Evolutionary conservation across 2,797 vertebrate genomes (phyloP).

Genomic region (Rhinophrynus dorsalis): DNA sequence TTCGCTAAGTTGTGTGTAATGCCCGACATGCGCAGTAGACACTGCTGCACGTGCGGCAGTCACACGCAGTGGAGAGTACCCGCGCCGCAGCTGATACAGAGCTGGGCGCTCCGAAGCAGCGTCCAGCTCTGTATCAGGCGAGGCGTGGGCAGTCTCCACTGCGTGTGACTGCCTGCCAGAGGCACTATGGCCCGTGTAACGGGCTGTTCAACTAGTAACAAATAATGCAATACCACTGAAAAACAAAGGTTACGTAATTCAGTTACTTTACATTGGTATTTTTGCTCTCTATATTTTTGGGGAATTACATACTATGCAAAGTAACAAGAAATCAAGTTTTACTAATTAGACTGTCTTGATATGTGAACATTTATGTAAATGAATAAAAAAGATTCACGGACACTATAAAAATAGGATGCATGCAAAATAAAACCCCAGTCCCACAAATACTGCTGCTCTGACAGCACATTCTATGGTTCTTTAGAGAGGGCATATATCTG

Average conservation of each 20-base stretch:
- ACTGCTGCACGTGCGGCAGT: too few relatives aligned
- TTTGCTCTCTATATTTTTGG: neutral
- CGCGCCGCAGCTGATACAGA: too few relatives aligned
- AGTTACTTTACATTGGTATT: neutral
- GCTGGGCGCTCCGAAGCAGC: too few relatives aligned
- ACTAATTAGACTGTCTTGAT: slow-evolving; percentile 20
- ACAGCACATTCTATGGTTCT: neutral
- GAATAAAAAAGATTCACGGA: slow-evolving; percentile 14
- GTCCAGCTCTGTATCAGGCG: too few relatives aligned
- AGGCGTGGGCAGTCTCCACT: too few relatives aligned
- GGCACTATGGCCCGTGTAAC: too few relatives aligned
- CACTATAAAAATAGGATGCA: neutral
- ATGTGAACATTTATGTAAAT: slow-evolving; percentile 10
- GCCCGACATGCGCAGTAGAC: too few relatives aligned
- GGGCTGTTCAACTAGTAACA: too few relatives aligned
- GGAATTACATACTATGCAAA: neutral
- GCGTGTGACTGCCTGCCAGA: too few relatives aligned
- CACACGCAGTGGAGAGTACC: too few relatives aligned
- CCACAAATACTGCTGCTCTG: neutral
- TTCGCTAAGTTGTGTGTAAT: too few relatives aligned
- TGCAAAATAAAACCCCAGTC: neutral
- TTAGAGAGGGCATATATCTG: neutral
- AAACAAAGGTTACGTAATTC: neutral
- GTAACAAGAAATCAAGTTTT: slow-evolving; percentile 23
- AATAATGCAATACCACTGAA: neutral